A percentile compares a stretch with the other conserved stretches of the same genome.
Evolutionary conservation across 1,140 invertebrate genomes (phyloP).

Genomic region (Conus ventricosus): DNA sequence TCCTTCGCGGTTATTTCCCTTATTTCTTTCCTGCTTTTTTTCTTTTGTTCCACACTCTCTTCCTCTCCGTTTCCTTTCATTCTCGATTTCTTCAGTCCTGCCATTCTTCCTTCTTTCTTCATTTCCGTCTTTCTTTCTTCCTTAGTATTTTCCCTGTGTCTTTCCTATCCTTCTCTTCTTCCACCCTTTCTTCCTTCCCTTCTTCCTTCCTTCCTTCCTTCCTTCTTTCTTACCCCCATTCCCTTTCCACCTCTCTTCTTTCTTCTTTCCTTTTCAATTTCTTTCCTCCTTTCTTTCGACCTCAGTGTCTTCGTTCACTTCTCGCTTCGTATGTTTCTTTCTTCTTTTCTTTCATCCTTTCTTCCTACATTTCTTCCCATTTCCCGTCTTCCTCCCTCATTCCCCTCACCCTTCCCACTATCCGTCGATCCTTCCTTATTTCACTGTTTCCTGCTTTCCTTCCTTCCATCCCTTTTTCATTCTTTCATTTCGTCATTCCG

Average conservation of each 20-base stretch:
- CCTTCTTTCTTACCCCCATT: not conserved
- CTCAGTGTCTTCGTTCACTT: too few species aligned
- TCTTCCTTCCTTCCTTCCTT: not conserved
- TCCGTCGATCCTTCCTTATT: not conserved
- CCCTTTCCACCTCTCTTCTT: not conserved
- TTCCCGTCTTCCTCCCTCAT: not conserved
- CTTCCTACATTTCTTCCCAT: not conserved
- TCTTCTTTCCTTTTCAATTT: not conserved
- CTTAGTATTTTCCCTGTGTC: too few species aligned
- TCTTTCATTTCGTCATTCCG: not conserved
- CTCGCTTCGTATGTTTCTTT: not conserved
- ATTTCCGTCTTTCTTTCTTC: not conserved
- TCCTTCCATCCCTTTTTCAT: not conserved
- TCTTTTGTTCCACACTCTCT: not conserved
- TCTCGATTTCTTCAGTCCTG: not conserved
- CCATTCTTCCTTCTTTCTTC: not conserved
- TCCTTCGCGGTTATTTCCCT: too few species aligned
- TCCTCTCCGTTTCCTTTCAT: not conserved
- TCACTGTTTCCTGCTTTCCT: not conserved
- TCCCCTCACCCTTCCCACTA: not conserved
- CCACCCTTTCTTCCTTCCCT: not conserved
- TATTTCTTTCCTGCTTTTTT: too few species aligned
- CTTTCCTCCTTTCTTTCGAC: too few species aligned
- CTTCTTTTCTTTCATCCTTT: not conserved
- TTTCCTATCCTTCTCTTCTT: not conserved